Conservation (phyloP, 2,888 invertebrate genomes). For the Teinopalpus imperialis region DNA sequence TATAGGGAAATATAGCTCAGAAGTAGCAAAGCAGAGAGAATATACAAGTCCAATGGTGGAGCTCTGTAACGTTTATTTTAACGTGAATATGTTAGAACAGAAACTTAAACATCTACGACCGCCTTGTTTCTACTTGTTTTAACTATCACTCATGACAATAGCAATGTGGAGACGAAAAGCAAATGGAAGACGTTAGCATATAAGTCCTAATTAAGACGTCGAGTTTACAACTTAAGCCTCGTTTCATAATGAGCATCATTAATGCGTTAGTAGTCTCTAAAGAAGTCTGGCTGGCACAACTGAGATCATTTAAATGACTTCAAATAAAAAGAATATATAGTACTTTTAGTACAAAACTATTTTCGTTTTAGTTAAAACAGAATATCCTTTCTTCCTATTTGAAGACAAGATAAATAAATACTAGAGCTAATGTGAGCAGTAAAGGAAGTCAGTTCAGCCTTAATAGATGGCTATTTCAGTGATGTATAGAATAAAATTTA, state of each 20-base stretch:
- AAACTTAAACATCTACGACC: slow-evolving; percentile 17
- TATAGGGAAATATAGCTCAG: too few species aligned
- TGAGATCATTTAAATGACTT: slow-evolving; percentile 11
- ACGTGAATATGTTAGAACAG: slow-evolving; percentile 16
- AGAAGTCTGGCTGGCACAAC: neutral
- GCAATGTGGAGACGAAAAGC: slow-evolving; percentile 21
- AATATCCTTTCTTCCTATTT: too few species aligned
- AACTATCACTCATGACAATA: slow-evolving; percentile 21
- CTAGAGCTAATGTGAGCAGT: too few species aligned
- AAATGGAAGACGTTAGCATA: slow-evolving; percentile 21
- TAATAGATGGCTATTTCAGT: too few species aligned
- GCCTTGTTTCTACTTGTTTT: slow-evolving; percentile 14
- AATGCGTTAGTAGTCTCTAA: slow-evolving; percentile 14
- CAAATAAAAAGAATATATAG: slow-evolving; percentile 1
- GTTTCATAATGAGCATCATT: slow-evolving; percentile 21
- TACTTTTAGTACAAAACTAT: too few species aligned
- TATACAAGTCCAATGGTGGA: slow-evolving; percentile 1
- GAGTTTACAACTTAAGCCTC: slow-evolving; percentile 17
- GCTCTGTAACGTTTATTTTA: slow-evolving; percentile 1
- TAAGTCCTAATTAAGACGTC: slow-evolving; percentile 26
- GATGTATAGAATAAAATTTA: too few species aligned
- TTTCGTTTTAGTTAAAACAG: too few species aligned
- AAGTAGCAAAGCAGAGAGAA: neutral
- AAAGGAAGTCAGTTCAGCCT: too few species aligned
- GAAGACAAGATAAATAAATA: too few species aligned